Evolutionary conservation across 2,113 vertebrate species (phyloP), one percentile per base, ranked within the genome.

Genomic region (Muscicapa adusta): DNA sequence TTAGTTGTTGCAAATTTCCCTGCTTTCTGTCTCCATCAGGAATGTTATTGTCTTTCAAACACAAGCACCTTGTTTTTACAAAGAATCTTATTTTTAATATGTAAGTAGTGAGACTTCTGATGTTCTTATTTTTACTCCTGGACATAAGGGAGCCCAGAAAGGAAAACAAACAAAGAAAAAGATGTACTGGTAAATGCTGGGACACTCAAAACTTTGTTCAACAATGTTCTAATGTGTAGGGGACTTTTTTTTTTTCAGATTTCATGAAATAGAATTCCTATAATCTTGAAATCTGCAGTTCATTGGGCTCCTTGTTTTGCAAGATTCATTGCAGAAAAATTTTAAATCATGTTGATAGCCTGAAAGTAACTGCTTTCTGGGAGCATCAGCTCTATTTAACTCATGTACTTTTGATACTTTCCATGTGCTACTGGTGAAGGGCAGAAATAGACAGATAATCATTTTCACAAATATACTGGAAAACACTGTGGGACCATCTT

Each of bases 381-480:
- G 48, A 74, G 7, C 25, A 83, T 72, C 19, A 92, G 40, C 12
- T 93, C 45, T 72, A 38, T 91, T 85, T 91, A 94, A 76, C 9
- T 81, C 73, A 63, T 10, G 12, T 78, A 45, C 68, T 88, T 95
- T 80, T 93, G 70, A 47, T 93, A 36, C 18, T 93, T 94, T 87
- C 54, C 28, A 93, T 10, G 2, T 90, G 31, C 19, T 89, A 56
- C 12, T 91, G 83, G n/a, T 83, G 77, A 96, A 77, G 77, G 88
- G 83, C 62, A 97, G 86, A 92, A 93, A 92, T 93, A 96, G 74
- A 96, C 42, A 43, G 43, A 20, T n/a, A 95, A 91, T 56, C 1
- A 81, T 80, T 93, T 97, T 94, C 76, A 91, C 84, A 96, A 91
- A 94, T 57, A 56, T 86, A 81, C 89, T 92, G 88, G 78, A 96